Base-by-base conservation (phyloP, 2,113 vertebrate species). In the Scatophagus argus region DNA sequence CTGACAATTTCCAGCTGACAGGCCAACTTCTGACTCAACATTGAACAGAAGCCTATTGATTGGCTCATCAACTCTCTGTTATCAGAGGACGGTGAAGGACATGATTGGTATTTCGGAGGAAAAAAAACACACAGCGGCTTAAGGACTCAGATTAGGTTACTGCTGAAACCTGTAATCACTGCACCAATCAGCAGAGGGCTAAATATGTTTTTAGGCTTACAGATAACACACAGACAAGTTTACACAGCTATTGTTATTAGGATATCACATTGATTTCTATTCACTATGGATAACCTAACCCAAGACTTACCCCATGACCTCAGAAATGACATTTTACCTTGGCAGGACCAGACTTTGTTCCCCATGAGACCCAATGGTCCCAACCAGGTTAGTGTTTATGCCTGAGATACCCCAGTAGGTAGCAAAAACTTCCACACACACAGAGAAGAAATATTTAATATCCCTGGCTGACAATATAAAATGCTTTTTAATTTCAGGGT, bases 31-130 rank as follows among this genome's bases (percentile, higher is more conserved):
- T 76, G 16, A 67, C 43, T 58, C 4, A 60, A 44, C 49, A 17
- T 23, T 9, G 14, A 47, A 29, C 60, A 74, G 54, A 62, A 25
- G 17, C 10, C 39, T 16, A 83, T 38, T 88, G 89, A 91, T 75
- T 65, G 21, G 56, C 69, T 82, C 77, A 62, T 90, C 79, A 85
- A 1, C 16, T 29, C 17, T 11, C 36, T 55, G 29, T 72, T 84
- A 71, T 86, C 75, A 23, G 23, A 34, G 1, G 34, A 27, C 58
- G 34, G 34, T 11, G 16, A 12, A 32, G 76, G 81, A 61, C 36
- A 27, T 60, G 56, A 72, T 55, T 41, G 17, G 46, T 34, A 34
- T 58, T 75, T 13, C n/a, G n/a, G n/a, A n/a, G n/a, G n/a, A n/a
- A 69, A 27, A 17, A n/a, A 25, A 52, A 49, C 46, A 73, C 41